Evolutionary conservation across 1,140 invertebrate species (phyloP), one percentile per base, ranked within the genome.

Genomic region (Neodiprion virginianus): DNA sequence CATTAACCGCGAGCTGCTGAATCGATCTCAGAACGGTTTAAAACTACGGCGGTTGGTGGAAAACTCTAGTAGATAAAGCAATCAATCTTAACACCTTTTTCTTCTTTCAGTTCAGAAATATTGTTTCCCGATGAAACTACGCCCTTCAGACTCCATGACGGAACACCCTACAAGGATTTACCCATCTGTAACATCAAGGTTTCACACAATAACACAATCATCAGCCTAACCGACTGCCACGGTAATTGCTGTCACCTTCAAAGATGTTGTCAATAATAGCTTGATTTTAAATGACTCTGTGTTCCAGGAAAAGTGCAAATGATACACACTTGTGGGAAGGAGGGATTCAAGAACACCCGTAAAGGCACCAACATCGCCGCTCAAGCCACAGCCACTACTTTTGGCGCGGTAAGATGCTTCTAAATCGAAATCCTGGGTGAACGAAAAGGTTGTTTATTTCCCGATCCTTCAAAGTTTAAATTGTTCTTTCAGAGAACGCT

Each of bases 351-450:
- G 87, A 96, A 98, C 88, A 93, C 96, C 5, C 93, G 93, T 78
- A 99, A 99, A 89, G 97, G 97, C 75, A 99, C 97, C 9, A 98
- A 97, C 86, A 94, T 99, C 81, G 98, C 97, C 67, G 97, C 96
- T 14, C 97, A 99, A 89, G 95, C 97, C 50, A 96, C 97, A 71
- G 97, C 95, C 21, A 92, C 97, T 50, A 92, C 90, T 75, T 87
- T 97, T 81, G 93, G 93, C 71, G 88, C 83, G 66, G 95, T 95
- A 87, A 90, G 90, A 89, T 40, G 28, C 5, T 61, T 17, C n/a
- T 17, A 8, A 5, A 61, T 8, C 53, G 0, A 14, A 61, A 61
- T 17, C 5, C 28, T 40, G 28, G 28, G 28, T 40, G 1, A 40
- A 40, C 1, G 28, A 40, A 40, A 5, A 40, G 28, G 28, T 40